Conservation (phyloP, 2,113 vertebrate genomes). For the Triplophysa tibetana region DNA sequence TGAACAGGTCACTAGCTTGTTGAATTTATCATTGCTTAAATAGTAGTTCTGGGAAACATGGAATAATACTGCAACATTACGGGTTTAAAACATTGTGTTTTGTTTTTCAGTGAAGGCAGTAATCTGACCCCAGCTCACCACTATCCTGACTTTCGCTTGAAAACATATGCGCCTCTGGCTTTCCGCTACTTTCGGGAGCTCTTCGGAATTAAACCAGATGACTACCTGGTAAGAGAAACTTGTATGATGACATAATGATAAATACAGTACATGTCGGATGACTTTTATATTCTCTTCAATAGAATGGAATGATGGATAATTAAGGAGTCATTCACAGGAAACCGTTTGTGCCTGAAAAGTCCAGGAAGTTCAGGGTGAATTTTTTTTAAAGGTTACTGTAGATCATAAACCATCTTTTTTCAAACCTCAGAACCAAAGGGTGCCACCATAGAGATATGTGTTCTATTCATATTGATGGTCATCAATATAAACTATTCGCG, state of each 20-base stretch:
- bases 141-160: conserved; percentile 93
- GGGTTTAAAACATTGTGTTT: not conserved
- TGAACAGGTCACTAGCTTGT: too few relatives aligned
- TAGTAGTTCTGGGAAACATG: too few relatives aligned
- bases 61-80: not conserved
- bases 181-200: conserved; percentile 98
- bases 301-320: too few relatives aligned
- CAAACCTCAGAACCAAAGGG: too few relatives aligned
- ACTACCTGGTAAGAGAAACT: conserved; percentile 87
- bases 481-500: too few relatives aligned
- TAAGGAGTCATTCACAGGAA: not conserved
- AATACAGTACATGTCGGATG: not conserved
- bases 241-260: not conserved
- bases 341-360: not conserved
- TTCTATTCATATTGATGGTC: too few relatives aligned
- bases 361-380: too few relatives aligned
- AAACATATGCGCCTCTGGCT: conserved; percentile 93
- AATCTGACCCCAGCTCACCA: conserved; percentile 95
- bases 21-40: too few relatives aligned
- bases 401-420: not conserved
- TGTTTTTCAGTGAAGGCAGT: conserved; percentile 84
- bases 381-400: not conserved
- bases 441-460: too few relatives aligned
- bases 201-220: conserved; percentile 94
- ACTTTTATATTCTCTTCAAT: not conserved